Conservation (phyloP, 1,140 invertebrate genomes). For the Tetraneura akinire region DNA sequence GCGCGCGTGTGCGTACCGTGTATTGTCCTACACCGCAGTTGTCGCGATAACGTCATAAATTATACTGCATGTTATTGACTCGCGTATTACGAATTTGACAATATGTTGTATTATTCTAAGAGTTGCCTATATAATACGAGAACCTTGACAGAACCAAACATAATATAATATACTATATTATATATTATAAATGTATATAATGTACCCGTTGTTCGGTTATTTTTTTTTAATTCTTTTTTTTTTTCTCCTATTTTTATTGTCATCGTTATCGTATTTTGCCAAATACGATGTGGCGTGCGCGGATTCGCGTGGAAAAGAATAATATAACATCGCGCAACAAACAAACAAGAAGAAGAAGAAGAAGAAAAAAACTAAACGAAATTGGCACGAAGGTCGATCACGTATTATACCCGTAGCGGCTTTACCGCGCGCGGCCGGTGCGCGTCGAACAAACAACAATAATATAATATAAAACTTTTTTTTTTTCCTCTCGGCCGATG, state of each 20-base stretch:
- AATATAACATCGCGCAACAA: not conserved
- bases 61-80: not conserved
- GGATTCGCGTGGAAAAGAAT: conserved; percentile 24
- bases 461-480: conserved; percentile 36
- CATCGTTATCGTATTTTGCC: conserved; percentile 27
- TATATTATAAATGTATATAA: too few species aligned
- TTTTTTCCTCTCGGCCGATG: conserved; percentile 20
- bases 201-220: not conserved
- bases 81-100: conserved; percentile 1
- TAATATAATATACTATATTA: too few species aligned
- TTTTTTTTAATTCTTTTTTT: not conserved
- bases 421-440: too few species aligned
- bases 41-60: not conserved
- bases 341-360: conserved; percentile 2
- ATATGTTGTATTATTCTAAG: not conserved
- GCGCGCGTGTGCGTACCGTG: too few species aligned
- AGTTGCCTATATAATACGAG: conserved; percentile 10
- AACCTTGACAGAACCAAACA: conserved; percentile 1
- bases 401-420: not conserved
- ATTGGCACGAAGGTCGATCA: conserved; percentile 45
- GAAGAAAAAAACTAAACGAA: conserved; percentile 19
- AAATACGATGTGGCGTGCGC: not conserved
- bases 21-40: too few species aligned
- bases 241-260: conserved; percentile 7
- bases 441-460: conserved; percentile 37